Conservation (phyloP, 2,113 vertebrate genomes). For the Mastomys natalensis region DNA sequence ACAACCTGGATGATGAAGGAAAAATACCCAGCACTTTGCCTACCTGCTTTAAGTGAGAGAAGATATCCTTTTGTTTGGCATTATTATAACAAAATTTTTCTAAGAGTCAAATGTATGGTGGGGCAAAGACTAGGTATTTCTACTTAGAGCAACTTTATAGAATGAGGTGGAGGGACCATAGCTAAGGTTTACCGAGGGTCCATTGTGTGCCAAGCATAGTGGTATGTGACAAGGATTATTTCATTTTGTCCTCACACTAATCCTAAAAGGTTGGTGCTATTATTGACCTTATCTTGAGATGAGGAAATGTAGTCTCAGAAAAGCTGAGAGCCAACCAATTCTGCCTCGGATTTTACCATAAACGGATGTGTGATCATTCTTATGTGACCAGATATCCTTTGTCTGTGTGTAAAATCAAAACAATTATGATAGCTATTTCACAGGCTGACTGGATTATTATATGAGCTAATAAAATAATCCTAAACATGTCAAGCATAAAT, state of each 20-base stretch:
- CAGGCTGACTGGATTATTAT: background rate
- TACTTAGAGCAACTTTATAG: conserved; percentile 1
- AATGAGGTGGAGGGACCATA: background rate
- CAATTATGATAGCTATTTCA: background rate
- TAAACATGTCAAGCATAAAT: background rate
- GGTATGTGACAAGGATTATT: conserved; percentile 40
- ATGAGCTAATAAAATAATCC: background rate
- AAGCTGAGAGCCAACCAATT: background rate
- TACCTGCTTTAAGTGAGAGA: conserved; percentile 57
- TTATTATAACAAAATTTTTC: conserved; percentile 39
- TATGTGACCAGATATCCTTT: background rate
- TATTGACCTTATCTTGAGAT: conserved; percentile 30
- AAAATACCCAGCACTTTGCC: conserved; percentile 40
- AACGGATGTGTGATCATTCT: background rate
- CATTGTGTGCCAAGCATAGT: background rate
- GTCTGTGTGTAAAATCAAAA: conserved; percentile 17
- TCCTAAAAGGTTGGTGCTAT: background rate
- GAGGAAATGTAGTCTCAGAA: conserved; percentile 42
- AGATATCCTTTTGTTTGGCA: conserved; percentile 32
- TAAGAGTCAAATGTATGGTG: conserved; percentile 16
- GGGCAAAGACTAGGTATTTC: conserved; percentile 23
- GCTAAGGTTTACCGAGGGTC: conserved; percentile 20
- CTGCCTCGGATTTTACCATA: conserved; percentile 3
- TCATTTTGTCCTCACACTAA: conserved; percentile 32
- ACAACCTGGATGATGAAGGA: conserved; percentile 34